Base-by-base conservation (phyloP, 2,113 vertebrate species). In the Otocyon megalotis region DNA sequence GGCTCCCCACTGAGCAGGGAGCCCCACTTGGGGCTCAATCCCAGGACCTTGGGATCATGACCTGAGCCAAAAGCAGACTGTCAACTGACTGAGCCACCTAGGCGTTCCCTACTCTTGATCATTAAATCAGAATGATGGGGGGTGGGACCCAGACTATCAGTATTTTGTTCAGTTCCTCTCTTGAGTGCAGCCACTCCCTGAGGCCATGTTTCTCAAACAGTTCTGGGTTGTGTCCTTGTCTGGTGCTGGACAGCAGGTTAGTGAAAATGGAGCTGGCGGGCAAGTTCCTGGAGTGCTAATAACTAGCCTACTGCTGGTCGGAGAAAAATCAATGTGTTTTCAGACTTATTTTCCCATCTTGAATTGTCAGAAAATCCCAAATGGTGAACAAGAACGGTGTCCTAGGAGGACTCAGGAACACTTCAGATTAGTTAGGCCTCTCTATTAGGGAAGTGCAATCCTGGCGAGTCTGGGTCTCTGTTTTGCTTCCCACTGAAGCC, bases 351-450 rank as follows among this genome's bases (percentile, higher is more conserved):
- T 96, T 19, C 24, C 54, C 74, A 56, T 86, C 19, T 82, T 87
- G 50, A 92, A 79, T 87, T 74, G 54, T 63, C 63, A 87, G 48
- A 69, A 97, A 96, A 94, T 93, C 48, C 74, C 56, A 92, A 92
- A 83, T 43, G 37, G 69, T 90, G 67, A 96, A 56, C 67, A 71
- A 89, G 79, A 90, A 96, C 58, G 79, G 79, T 69, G 53, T 82
- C 65, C 71, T 48, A 54, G 72, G 62, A 81, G 86, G 83, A 90
- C 35, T 77, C 43, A 71, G 89, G 90, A 69, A 63, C 63, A 80
- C 50, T 90, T 90, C n/a, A 26, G 20, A 84, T 88, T 83, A 90
- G 87, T 60, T 62, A 84, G 60, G 7, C 9, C 30, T 54, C 28
- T 82, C 30, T 94, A 63, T 79, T 20, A 69, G 43, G 26, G 69